Evolutionary conservation across 2,113 vertebrate genomes (phyloP).

Genomic region (Phodopus roborovskii): DNA sequence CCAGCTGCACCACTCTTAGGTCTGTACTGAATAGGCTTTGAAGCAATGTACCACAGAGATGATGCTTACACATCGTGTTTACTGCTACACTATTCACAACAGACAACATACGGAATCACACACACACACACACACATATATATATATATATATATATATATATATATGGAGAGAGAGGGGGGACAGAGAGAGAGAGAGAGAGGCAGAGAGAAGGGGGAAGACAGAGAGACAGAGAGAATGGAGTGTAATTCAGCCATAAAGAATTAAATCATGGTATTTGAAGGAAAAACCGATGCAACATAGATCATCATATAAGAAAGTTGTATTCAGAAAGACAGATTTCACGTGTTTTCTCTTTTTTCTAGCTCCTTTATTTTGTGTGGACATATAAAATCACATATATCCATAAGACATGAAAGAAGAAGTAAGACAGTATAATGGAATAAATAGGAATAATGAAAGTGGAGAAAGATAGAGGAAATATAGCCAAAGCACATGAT

Average conservation of each 20-base stretch:
- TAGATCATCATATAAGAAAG: background rate
- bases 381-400: background rate
- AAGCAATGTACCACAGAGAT: background rate
- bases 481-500: background rate
- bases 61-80: background rate
- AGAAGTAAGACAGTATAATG: background rate
- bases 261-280: background rate
- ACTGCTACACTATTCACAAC: background rate
- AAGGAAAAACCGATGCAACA: background rate
- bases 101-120: background rate
- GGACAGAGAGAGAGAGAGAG: no score
- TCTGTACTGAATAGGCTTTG: no score
- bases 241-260: background rate
- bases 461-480: background rate
- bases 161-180: background rate
- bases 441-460: background rate
- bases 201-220: no score
- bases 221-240: background rate
- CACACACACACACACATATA: no score
- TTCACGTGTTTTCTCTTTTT: background rate
- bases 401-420: background rate
- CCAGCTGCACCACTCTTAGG: background rate
- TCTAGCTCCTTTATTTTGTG: background rate
- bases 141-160: no score
- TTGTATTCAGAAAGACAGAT: background rate